phyloP scores from a whole-genome alignment of 2,113 vertebrate genomes.

The Rhinolophus ferrumequinum region DNA sequence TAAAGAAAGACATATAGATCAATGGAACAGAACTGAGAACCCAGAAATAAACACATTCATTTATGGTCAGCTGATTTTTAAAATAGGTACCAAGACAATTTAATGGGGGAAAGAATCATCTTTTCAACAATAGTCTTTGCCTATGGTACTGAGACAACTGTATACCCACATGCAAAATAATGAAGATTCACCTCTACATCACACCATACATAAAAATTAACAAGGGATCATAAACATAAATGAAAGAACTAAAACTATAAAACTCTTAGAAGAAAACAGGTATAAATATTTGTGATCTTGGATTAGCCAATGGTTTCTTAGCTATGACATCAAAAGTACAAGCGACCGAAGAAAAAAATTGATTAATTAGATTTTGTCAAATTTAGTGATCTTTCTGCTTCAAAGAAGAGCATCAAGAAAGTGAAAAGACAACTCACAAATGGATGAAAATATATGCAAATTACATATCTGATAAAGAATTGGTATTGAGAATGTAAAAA shows the following conservation, averaged over 20 bases:
- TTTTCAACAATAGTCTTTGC: not conserved
- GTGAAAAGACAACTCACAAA: not conserved
- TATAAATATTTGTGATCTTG: not conserved
- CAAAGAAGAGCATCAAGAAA: not conserved
- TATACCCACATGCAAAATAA: not conserved
- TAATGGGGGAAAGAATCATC: not conserved
- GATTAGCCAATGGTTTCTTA: not conserved
- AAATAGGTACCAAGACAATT: not conserved
- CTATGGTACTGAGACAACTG: not conserved
- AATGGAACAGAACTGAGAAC: not conserved
- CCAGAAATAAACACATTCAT: not conserved
- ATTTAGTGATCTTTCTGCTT: not conserved
- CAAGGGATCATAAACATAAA: not conserved
- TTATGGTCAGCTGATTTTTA: not conserved
- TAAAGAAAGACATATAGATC: not conserved
- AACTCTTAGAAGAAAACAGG: not conserved
- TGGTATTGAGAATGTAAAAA: not conserved
- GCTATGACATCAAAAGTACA: not conserved
- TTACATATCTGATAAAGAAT: not conserved
- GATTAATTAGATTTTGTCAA: not conserved
- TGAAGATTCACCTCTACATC: not conserved
- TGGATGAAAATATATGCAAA: conserved; percentile 6
- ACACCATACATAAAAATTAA: not conserved
- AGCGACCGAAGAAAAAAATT: not conserved
- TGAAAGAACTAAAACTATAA: not conserved